Base-by-base conservation (phyloP, 2,888 invertebrate species). In the Coelinius sp. region DNA sequence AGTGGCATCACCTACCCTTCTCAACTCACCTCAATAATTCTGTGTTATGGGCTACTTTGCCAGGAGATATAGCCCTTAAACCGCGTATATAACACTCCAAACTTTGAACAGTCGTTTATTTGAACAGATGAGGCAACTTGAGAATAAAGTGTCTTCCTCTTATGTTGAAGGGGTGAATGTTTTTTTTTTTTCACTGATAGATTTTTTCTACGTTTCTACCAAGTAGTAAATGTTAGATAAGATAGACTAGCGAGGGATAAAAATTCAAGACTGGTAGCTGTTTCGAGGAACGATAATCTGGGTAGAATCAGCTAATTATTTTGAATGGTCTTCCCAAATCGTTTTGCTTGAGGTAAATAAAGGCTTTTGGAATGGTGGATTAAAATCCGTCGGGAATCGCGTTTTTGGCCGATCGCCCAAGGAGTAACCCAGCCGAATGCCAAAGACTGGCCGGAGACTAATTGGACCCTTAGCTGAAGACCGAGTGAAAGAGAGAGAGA, bases 261-360 rank as follows among this genome's bases (percentile, higher is more conserved):
- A 63, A 68, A 27, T 44, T 24, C 44, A 66, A 71, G 70, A 66
- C 66, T 56, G 59, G 59, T 67, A 56, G 63, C 74, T 71, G 71
- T 65, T 71, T 77, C 76, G 76, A 78, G 79, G 80, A 81, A 81
- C 75, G 72, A 77, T 75, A 85, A 86, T 86, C 85, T 83, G 78
- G 74, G 78, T 78, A 77, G 79, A 82, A 87, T 87, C 87, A 85
- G 86, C 86, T 87, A 88, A 88, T 88, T 88, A 87, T 88, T 88
- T 87, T 83, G 83, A 86, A 86, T 86, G 86, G 46, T 84, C 82
- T 85, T 84, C 85, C 79, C 84, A 83, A 59, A 85, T 86, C 85
- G 82, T 65, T 46, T 66, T 66, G 49, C 49, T 44, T 64, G 35
- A 59, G 62, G 62, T 56, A 27, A 38, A 63, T 41, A 24, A 44